Evolutionary conservation across 2,113 vertebrate genomes (phyloP).

Genomic region (Siniperca knerii): DNA sequence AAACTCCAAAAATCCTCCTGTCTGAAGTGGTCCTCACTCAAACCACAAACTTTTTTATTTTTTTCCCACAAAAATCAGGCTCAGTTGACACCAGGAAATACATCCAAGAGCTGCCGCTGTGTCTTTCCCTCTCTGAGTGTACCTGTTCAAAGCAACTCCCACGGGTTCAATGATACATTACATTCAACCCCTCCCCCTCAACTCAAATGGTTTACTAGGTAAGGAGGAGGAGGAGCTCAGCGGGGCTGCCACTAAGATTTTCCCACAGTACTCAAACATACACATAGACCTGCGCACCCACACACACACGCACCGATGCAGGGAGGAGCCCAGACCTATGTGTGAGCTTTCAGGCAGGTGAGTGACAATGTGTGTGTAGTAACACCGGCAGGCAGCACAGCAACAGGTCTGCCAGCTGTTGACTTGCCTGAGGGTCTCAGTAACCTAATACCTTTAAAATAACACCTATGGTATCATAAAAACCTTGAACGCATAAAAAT

Average conservation of each 20-base stretch:
- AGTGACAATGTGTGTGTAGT: slow-evolving; percentile 44
- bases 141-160: slow-evolving; percentile 79
- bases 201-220: slow-evolving; percentile 61
- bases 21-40: slow-evolving; percentile 3
- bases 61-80: not conserved
- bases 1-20: slow-evolving; percentile 18
- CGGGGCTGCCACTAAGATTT: slow-evolving; percentile 53
- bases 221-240: slow-evolving; percentile 59
- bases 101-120: slow-evolving; percentile 36
- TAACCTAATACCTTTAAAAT: slow-evolving; percentile 51
- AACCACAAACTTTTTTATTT: not conserved
- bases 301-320: not conserved
- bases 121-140: slow-evolving; percentile 57
- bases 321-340: slow-evolving; percentile 50
- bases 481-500: not conserved
- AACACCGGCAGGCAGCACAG: slow-evolving; percentile 32
- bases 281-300: not conserved
- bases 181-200: slow-evolving; percentile 55
- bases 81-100: slow-evolving; percentile 62
- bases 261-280: slow-evolving; percentile 74
- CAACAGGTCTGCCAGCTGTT: slow-evolving; percentile 66
- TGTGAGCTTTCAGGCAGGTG: slow-evolving; percentile 62
- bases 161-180: slow-evolving; percentile 56
- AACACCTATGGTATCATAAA: not conserved
- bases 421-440: slow-evolving; percentile 38